phyloP scores from a whole-genome alignment of 2,113 vertebrate species.

The Mobula birostris region DNA sequence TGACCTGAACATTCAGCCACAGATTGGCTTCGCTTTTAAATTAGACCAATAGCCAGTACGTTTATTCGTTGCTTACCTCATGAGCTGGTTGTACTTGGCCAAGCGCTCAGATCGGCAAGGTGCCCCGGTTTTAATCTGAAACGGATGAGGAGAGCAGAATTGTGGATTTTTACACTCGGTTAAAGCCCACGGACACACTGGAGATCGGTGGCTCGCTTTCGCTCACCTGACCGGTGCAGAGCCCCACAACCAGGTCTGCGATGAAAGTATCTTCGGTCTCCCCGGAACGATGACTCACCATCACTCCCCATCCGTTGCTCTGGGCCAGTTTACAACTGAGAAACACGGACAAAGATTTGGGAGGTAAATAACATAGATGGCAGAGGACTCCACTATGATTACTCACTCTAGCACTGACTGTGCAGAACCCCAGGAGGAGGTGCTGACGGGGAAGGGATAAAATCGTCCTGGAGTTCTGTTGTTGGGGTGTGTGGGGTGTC shows the following conservation, averaged over 20 bases:
- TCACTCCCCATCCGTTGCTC: constrained; percentile 88
- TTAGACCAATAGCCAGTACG: no score
- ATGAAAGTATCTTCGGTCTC: constrained; percentile 96
- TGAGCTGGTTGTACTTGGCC: constrained; percentile 95
- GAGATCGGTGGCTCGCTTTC: not conserved
- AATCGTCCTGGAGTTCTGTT: no score
- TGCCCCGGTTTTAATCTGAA: constrained; percentile 92
- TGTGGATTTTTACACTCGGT: no score
- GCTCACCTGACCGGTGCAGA: constrained; percentile 83
- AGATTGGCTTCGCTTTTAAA: not conserved
- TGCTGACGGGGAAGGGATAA: not conserved
- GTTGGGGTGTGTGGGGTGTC: no score
- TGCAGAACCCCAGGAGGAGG: not conserved
- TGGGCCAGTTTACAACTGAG: constrained; percentile 86
- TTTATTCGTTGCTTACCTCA: constrained; percentile 63
- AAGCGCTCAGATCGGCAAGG: constrained; percentile 92
- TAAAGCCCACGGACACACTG: not conserved
- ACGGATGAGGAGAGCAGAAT: not conserved
- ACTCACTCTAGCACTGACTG: not conserved
- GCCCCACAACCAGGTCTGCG: constrained; percentile 87
- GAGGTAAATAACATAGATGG: not conserved
- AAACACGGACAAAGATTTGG: not conserved
- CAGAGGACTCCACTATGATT: not conserved
- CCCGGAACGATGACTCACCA: constrained; percentile 92
- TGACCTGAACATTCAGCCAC: not conserved